Conservation (phyloP, 2,113 vertebrate species). For the Daubentonia madagascariensis region DNA sequence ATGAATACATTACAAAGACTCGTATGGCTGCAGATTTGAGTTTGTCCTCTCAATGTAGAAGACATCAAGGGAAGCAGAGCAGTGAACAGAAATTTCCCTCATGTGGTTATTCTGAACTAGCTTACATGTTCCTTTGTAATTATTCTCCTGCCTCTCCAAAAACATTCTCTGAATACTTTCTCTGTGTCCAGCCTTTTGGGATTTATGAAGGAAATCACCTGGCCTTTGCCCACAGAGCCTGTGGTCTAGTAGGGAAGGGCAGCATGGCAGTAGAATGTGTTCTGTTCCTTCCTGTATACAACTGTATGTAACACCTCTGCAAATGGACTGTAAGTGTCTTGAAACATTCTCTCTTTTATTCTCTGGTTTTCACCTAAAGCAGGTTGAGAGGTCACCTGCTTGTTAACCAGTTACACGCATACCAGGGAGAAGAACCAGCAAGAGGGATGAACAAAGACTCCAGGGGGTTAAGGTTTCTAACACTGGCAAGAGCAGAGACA, state of each 20-base stretch:
- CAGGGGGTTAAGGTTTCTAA: neutral
- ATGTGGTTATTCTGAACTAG: neutral
- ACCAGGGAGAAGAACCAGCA: neutral
- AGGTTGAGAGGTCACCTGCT: neutral
- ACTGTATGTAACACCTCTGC: neutral
- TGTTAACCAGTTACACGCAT: rapidly evolving
- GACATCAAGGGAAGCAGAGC: neutral
- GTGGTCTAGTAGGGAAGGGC: neutral
- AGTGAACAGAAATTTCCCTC: neutral
- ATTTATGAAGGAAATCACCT: neutral
- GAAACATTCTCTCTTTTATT: neutral
- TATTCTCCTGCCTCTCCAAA: neutral
- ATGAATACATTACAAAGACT: neutral
- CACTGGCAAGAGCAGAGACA: neutral
- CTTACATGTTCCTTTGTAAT: neutral
- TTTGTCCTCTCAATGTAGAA: neutral
- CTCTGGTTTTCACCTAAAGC: neutral
- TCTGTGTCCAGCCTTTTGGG: neutral
- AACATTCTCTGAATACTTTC: neutral
- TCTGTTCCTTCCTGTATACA: neutral
- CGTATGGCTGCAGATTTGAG: neutral
- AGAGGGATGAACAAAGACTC: neutral
- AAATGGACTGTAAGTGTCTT: neutral
- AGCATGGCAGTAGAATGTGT: neutral
- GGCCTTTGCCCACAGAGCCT: neutral